These are phyloP conservation scores for Hololepta plana DNA, from an alignment of 2,888 invertebrate species.

Conservation along the genomic window DNA sequence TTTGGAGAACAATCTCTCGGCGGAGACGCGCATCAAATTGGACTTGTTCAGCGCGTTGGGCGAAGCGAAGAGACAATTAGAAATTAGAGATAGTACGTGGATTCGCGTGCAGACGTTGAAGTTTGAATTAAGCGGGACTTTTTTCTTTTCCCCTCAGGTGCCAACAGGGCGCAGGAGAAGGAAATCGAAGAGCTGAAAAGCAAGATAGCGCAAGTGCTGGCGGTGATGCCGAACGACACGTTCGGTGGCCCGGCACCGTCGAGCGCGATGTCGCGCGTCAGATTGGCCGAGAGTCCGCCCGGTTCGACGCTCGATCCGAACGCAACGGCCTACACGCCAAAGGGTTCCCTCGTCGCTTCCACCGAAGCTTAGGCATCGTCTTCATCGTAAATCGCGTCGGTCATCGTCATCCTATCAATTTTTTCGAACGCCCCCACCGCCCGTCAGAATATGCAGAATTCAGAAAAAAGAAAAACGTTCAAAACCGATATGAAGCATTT, in stretches of 20 bases:
- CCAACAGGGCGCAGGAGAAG: conserved; percentile 70
- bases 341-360: conserved; percentile 40
- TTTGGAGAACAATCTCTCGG: conserved; percentile 83
- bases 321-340: conserved; percentile 82
- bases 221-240: conserved; percentile 69
- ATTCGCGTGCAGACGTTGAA: no score
- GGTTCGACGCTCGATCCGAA: conserved; percentile 61
- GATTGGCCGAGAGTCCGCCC: conserved; percentile 33
- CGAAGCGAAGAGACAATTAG: conserved; percentile 80
- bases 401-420: no score
- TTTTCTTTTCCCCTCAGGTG: conserved; percentile 43
- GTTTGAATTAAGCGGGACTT: no score
- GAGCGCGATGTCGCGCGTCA: conserved; percentile 40
- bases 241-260: conserved; percentile 36
- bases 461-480: no score
- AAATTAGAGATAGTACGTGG: conserved; percentile 64
- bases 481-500: no score
- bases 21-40: conserved; percentile 93
- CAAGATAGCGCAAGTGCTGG: conserved; percentile 83
- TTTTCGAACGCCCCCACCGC: no score
- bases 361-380: conserved; percentile 35
- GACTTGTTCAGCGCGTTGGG: conserved; percentile 95
- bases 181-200: conserved; percentile 82
- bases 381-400: no score
- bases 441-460: no score